Percentiles rank a stretch among this genome's conserved stretches.
Evolutionary conservation across 2,797 vertebrate species (phyloP).

Genomic region (Enteromius mattozi): DNA sequence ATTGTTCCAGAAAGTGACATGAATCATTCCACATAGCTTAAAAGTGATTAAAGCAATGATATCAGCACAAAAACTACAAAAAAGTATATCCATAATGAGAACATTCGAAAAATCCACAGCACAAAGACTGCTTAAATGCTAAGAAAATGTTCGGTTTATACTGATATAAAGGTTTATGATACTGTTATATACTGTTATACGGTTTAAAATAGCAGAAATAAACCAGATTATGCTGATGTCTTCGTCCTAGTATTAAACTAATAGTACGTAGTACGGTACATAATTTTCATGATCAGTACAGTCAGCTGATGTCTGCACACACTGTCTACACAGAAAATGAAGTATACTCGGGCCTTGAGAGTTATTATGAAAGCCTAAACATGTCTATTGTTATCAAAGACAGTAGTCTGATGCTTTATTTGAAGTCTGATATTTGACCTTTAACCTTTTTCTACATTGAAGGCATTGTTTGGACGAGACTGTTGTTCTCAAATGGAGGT

Average conservation of each 20-base stretch:
- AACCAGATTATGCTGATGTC: not conserved
- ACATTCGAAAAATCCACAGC: not conserved
- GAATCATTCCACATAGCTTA: constrained; percentile 67
- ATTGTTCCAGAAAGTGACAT: constrained; percentile 66
- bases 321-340: not conserved
- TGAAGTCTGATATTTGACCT: constrained; percentile 43
- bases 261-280: not conserved
- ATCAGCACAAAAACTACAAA: not conserved
- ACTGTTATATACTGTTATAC: too few species aligned
- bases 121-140: not conserved
- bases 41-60: not conserved
- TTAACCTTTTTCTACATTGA: constrained; percentile 62
- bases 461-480: constrained; percentile 3
- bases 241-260: not conserved
- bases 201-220: not conserved
- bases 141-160: not conserved
- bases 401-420: constrained; percentile 42
- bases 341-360: not conserved
- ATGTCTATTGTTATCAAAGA: not conserved
- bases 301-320: not conserved
- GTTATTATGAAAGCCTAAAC: not conserved
- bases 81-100: not conserved
- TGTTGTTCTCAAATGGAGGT: constrained; percentile 20
- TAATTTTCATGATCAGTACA: not conserved
- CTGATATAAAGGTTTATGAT: not conserved